These are phyloP conservation scores for Montipora capitata DNA, from an alignment of 92 coral and sea anemone genomes.

Conservation along the genomic window DNA sequence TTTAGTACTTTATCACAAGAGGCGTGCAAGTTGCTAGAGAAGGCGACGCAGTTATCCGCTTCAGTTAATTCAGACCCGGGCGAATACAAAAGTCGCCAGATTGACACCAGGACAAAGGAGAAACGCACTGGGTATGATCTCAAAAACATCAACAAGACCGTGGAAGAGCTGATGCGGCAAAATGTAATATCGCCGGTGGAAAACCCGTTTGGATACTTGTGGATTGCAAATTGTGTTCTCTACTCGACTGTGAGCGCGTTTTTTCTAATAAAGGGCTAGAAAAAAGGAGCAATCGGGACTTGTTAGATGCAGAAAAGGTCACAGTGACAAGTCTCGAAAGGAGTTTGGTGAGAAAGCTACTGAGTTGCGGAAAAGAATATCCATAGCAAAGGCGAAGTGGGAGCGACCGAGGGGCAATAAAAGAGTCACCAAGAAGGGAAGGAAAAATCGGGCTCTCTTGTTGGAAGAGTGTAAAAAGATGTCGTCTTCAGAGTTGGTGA, in stretches of 20 bases:
- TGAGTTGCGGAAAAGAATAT: constrained; percentile 47
- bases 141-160: constrained; percentile 44
- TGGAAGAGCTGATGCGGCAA: constrained; percentile 39
- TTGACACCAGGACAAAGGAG: constrained; percentile 63
- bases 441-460: constrained; percentile 25
- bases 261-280: constrained; percentile 44
- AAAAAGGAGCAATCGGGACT: constrained; percentile 16
- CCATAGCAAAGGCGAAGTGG: constrained; percentile 58
- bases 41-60: constrained; percentile 26
- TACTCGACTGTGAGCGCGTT: constrained; percentile 38
- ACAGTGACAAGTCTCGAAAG: constrained; percentile 34
- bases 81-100: constrained; percentile 52
- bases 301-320: constrained; percentile 9
- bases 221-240: constrained; percentile 49
- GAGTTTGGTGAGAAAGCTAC: constrained; percentile 56
- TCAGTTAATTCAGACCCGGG: constrained; percentile 60
- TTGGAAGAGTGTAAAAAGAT: constrained; percentile 4
- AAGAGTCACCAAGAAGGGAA: constrained; percentile 29
- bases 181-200: constrained; percentile 40
- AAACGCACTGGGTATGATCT: constrained; percentile 39
- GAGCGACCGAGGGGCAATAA: constrained; percentile 32
- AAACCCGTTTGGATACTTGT: constrained; percentile 57
- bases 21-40: constrained; percentile 29
- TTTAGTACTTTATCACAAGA: constrained; percentile 16
- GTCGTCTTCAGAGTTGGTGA: constrained; percentile 35